Evolutionary conservation across 2,113 vertebrate species (phyloP), one percentile per base, ranked within the genome.

Genomic region (Pica pica): DNA sequence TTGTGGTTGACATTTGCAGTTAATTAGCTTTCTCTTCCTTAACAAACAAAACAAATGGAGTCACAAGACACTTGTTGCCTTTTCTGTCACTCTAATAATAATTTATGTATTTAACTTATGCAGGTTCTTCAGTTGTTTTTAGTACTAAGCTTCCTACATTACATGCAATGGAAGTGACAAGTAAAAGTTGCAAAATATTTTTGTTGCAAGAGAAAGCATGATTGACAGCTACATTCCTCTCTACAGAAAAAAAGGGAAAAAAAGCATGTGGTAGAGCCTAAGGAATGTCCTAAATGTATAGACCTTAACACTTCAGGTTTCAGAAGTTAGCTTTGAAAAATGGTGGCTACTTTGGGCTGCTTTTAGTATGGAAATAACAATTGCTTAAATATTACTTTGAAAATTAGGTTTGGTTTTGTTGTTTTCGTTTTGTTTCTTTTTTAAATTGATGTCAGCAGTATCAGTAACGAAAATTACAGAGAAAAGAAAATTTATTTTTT

Each of bases 21-120:
- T 97, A 97, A 97, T 98, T 96, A 95, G 84, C 84, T 95, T 96
- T 98, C 95, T 96, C 79, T 94, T 97, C 56, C 35, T 96, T 95
- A 96, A 96, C 81, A 96, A 97, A 97, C 95, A 96, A 93, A 94
- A 76, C 90, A 96, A 97, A 95, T 89, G 92, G 87, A 96, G 73
- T 95, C 56, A 53, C 93, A 94, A 92, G 87, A 74, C 73, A 91
- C 79, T 96, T 60, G 60, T 95, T 97, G 87, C 88, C 59, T 96
- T 94, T 93, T 95, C 80, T 97, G 92, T 97, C 94, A 93, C 86
- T 83, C 37, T 97, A 5, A 79, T 96, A 93, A 93, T 97, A 97
- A 96, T 96, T 91, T 95, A 92, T 89, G 59, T 95, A 93, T 97
- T 98, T 97, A 97, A 97, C 73, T 97, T 97, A n/a, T 68, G 76